Evolutionary conservation across 2,797 vertebrate genomes (phyloP), one percentile per base, ranked within the genome.

Genomic region (Lithobates sylvaticus): DNA sequence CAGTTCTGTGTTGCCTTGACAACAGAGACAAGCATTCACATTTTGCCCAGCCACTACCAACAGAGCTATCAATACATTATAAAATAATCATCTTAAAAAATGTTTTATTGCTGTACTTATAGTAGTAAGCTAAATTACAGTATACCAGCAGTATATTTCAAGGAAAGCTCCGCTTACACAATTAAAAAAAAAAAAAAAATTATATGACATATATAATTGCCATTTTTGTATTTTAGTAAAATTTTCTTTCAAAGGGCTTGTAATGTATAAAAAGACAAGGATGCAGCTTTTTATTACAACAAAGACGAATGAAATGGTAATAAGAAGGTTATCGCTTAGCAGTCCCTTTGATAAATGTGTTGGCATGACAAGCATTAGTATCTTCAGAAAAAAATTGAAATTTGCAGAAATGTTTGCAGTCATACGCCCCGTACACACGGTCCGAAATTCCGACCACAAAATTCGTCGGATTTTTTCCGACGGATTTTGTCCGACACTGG

Each of bases 1-100:
- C 27, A 80, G 32, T 32, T 79, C 65, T 79, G 64, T 47, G 77
- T 79, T 81, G 68, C 68, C 68, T 34, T 71, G 67, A 26, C 67
- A 81, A 71, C 67, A 27, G 10, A 29, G 1, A 32, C n/a, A 44
- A 39, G n/a, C 13, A 26, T 21, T 36, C 54, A n/a, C 2, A 23
- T 47, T 15, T 80, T 29, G 44, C 9, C 4, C 23, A 70, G 27
- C 34, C 39, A 2, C n/a, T 70, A 42, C 18, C 50, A 32, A 58
- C 34, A 80, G 12, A n/a, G 18, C 23, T 13, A 61, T n/a, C 54
- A 61, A 7, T 61, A 23, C 54, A 61, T 13, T 61, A 23, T 61
- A 61, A 23, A 61, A n/a, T 61, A 23, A 61, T 61, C 18, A 61
- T 23, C 3, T 61, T 21, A 7, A 61, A 61, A 21, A 32, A 32